Percentiles rank a stretch among this genome's conserved stretches.
phyloP scores from a whole-genome alignment of 1,140 invertebrate species.

The Coelopa frigida region DNA sequence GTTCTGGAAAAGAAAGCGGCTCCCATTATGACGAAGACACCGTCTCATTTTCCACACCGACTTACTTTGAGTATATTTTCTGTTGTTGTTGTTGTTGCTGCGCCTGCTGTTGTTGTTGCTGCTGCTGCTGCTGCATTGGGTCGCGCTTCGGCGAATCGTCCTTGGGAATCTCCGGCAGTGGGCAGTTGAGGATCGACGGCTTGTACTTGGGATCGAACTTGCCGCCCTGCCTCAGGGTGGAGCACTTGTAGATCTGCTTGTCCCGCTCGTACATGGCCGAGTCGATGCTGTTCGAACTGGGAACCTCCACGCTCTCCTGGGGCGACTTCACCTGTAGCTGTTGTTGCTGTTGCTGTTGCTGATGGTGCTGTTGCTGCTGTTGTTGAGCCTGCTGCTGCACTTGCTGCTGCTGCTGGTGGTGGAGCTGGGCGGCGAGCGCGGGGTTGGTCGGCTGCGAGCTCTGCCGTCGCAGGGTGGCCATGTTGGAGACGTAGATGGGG shows the following conservation, averaged over 20 bases:
- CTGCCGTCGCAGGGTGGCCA: constrained; percentile 41
- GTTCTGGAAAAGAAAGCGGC: constrained; percentile 22
- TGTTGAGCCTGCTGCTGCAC: constrained; percentile 22
- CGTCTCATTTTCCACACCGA: too few species aligned
- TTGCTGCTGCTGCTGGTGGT: constrained; percentile 22
- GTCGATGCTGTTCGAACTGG: constrained; percentile 27
- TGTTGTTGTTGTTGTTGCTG: constrained; percentile 32
- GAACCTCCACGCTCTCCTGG: constrained; percentile 27
- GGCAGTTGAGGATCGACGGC: constrained; percentile 43
- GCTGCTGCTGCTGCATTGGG: constrained; percentile 35
- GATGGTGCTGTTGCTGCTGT: constrained; percentile 31
- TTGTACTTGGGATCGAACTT: constrained; percentile 44
- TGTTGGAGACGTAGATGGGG: constrained; percentile 39
- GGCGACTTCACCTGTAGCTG: constrained; percentile 29
- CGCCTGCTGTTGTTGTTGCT: constrained; percentile 29
- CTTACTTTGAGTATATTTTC: constrained; percentile 43
- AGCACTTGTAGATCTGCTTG: constrained; percentile 44
- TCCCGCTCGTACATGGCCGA: constrained; percentile 41
- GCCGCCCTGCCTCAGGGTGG: constrained; percentile 39
- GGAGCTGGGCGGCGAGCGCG: constrained; percentile 17
- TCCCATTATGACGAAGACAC: too few species aligned
- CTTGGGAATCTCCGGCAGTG: constrained; percentile 43
- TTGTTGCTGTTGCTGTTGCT: constrained; percentile 28
- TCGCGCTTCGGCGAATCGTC: constrained; percentile 38
- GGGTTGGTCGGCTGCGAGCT: constrained; percentile 31